Percentiles rank a stretch among this genome's conserved stretches.
Conservation (phyloP, 2,797 vertebrate genomes). For the Lutjanus argentimaculatus region DNA sequence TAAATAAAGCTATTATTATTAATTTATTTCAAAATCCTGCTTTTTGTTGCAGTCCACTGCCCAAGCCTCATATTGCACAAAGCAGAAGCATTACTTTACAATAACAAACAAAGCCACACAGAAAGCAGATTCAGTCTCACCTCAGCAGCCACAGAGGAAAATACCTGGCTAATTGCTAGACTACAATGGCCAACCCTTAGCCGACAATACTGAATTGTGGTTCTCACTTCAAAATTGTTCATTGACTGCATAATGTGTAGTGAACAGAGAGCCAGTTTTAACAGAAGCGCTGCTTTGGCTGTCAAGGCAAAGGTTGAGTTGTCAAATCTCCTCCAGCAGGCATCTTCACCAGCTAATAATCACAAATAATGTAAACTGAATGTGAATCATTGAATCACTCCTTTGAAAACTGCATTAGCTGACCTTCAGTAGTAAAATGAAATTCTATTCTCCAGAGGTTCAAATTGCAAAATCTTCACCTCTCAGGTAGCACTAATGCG, state of each 20-base stretch:
- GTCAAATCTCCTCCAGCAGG: conserved; percentile 27
- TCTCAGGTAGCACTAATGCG: conserved; percentile 32
- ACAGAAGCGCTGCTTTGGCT: conserved; percentile 7
- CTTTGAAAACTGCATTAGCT: conserved; percentile 27
- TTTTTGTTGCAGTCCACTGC: background rate
- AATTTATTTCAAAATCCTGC: background rate
- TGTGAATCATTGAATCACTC: conserved; percentile 30
- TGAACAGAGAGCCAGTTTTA: conserved; percentile 16
- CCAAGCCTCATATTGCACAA: conserved; percentile 10
- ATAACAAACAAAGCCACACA: conserved; percentile 7
- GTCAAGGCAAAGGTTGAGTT: conserved; percentile 25
- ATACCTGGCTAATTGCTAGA: background rate
- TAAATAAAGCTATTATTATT: background rate
- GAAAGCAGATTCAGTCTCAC: conserved; percentile 10
- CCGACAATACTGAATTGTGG: conserved; percentile 7
- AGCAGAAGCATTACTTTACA: conserved; percentile 6
- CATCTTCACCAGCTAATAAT: conserved; percentile 11
- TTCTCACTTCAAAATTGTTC: conserved; percentile 16
- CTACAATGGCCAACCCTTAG: background rate
- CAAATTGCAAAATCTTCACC: conserved; percentile 53
- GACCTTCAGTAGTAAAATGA: conserved; percentile 10
- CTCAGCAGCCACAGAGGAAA: conserved; percentile 3
- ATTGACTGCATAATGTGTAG: conserved; percentile 12
- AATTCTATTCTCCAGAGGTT: conserved; percentile 16
- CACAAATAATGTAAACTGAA: conserved; percentile 37